Evolutionary conservation across 2,113 vertebrate genomes (phyloP), one percentile per base, ranked within the genome.

Genomic region (Epinephelus lanceolatus): DNA sequence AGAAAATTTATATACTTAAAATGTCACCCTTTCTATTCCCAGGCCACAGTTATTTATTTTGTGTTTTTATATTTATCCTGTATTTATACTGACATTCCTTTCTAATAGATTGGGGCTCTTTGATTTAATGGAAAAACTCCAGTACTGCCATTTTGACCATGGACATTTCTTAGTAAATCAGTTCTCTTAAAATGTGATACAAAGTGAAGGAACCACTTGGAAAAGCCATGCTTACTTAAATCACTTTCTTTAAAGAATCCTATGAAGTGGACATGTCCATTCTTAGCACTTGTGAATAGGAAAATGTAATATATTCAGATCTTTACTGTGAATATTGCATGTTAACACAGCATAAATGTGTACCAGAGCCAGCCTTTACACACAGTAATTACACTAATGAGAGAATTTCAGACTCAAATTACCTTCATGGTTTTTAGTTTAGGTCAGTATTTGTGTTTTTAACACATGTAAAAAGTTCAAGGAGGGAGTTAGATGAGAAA

Each of bases 11-110:
- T 84, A 40, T 61, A 40, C 25, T 59, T 52, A 71, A 37, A 85
- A 79, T 81, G 65, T 84, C 81, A 87, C 74, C 88, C 60, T 78
- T 84, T 89, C 17, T 71, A 71, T 86, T 78, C 63, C 72, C 40
- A 81, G 81, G 74, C 87, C 81, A 90, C 70, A 88, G 80, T 93
- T 95, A 95, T 95, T 96, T 93, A 94, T 93, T 94, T 85, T 69
- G 74, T 89, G 47, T 84, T 87, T 88, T 88, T 87, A 60, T 89
- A 88, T 94, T 94, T 89, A 90, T 88, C 74, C 75, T 94, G 91
- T 96, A 94, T 95, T 95, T 95, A 93, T 94, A 80, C 69, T 93
- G 93, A 94, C 95, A 96, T 96, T 95, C 94, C 95, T 94, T 81
- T 78, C 60, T 81, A 56, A 74, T 30, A 85, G 75, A 94, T 86